Evolutionary conservation across 2,113 vertebrate species (phyloP), one percentile per base, ranked within the genome.

Genomic region (Aldabrachelys gigantea): DNA sequence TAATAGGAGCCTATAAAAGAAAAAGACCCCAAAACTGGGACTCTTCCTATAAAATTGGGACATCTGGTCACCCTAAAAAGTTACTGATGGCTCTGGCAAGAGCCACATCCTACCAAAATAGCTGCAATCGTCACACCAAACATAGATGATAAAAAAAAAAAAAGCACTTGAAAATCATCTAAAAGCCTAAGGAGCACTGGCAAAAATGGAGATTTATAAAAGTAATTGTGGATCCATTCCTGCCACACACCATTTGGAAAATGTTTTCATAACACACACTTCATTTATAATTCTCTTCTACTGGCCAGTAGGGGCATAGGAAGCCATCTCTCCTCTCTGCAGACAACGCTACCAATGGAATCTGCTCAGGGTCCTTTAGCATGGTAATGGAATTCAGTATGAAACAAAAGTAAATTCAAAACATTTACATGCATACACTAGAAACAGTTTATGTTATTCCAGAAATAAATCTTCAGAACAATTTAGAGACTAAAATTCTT

Each of bases 391-490:
- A 47, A 80, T 81, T 86, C 41, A 80, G 8, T 35, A 86, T 69
- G 41, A 87, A 88, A 62, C 38, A 92, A 88, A 88, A 94, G 83
- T 49, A 92, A 96, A 83, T 91, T 96, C 89, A 97, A 93, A 94
- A 96, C 80, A 96, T 90, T 69, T 90, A 95, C 52, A 88, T 10
- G 72, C 86, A 91, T 88, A 88, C 87, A 94, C 75, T 31, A 95
- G 95, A 88, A 96, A 92, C 79, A 95, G 87, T 83, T 91, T 94
- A 65, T 92, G 54, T 89, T 97, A 90, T 87, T 84, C 57, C 85
- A 93, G 92, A 95, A 96, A 96, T 97, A 92, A 96, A 85, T 97
- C 94, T 90, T 83, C 72, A 47, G 47, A 78, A 29, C 79, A 47
- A 69, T 75, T 92, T 56, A 89, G 91, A 97, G 93, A 93, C 82